A percentile compares a stretch with the other conserved stretches of the same genome.
phyloP scores from a whole-genome alignment of 1,140 invertebrate genomes.

The Penaeus vannamei region DNA sequence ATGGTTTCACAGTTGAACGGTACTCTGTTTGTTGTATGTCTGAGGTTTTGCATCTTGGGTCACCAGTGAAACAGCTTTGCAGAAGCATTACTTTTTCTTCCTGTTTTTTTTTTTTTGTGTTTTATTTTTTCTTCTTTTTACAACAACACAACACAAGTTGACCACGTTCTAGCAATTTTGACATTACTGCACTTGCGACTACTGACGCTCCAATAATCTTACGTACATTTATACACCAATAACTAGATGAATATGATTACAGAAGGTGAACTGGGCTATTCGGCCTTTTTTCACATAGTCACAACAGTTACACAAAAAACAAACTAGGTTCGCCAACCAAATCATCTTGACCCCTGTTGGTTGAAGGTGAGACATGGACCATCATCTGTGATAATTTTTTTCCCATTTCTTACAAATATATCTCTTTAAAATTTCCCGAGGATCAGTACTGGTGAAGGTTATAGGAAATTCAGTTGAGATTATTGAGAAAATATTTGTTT shows the following conservation, averaged over 20 bases:
- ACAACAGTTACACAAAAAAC: conserved; percentile 59
- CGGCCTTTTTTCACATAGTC: conserved; percentile 47
- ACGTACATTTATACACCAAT: conserved; percentile 65
- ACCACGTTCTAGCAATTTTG: neutral
- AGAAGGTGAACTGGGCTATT: conserved; percentile 46
- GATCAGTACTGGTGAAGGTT: conserved; percentile 60
- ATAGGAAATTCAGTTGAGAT: conserved; percentile 30
- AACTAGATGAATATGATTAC: conserved; percentile 59
- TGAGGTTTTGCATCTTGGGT: too few relatives aligned
- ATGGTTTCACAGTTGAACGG: too few relatives aligned
- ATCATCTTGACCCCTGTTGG: conserved; percentile 39
- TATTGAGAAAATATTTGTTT: neutral
- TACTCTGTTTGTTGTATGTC: too few relatives aligned
- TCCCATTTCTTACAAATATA: neutral
- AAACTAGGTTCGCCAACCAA: conserved; percentile 46
- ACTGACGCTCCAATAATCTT: conserved; percentile 48
- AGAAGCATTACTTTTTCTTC: too few relatives aligned
- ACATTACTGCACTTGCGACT: conserved; percentile 49
- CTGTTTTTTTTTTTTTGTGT: neutral
- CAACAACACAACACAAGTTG: neutral
- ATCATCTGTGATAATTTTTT: too few relatives aligned
- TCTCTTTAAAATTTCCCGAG: conserved; percentile 34
- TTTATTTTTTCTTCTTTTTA: neutral
- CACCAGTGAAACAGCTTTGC: too few relatives aligned
- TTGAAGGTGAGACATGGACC: conserved; percentile 10